These are phyloP conservation scores for Heliocidaris tuberculata DNA, from an alignment of 35 echinoderm and acorn worm species.

Conservation along the genomic window DNA sequence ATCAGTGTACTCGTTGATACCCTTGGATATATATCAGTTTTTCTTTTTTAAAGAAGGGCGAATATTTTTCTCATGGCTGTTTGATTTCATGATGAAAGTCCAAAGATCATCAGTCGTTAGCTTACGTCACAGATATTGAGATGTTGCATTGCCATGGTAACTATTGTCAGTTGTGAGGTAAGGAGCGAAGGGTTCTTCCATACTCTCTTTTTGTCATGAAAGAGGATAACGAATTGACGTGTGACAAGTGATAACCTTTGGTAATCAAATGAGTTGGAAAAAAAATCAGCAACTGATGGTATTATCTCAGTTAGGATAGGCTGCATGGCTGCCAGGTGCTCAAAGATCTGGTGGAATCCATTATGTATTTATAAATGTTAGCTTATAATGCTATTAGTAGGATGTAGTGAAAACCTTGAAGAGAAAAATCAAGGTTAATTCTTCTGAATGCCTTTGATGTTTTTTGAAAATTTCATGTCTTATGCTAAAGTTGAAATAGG, in stretches of 20 bases:
- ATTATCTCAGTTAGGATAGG: neutral
- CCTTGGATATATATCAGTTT: neutral
- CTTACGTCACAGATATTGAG: neutral
- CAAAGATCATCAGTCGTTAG: neutral
- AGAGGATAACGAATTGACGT: neutral
- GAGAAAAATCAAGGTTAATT: neutral
- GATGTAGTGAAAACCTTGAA: neutral
- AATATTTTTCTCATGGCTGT: neutral
- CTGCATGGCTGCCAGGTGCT: neutral
- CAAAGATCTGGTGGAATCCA: neutral
- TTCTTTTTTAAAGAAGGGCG: neutral
- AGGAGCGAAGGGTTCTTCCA: neutral
- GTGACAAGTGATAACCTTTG: neutral
- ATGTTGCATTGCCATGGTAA: neutral
- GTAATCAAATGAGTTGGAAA: neutral
- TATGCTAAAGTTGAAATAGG: too few species aligned
- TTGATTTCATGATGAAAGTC: neutral
- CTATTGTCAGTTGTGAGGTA: neutral
- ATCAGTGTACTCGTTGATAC: too few species aligned
- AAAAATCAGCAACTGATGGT: neutral
- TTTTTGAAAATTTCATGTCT: neutral
- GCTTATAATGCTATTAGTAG: neutral
- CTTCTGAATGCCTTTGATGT: neutral
- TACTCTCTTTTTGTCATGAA: neutral
- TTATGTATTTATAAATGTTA: neutral